Percentiles rank a stretch among this genome's conserved stretches.
Conservation (phyloP, 2,797 vertebrate genomes). For the Aselliscus stoliczkanus region DNA sequence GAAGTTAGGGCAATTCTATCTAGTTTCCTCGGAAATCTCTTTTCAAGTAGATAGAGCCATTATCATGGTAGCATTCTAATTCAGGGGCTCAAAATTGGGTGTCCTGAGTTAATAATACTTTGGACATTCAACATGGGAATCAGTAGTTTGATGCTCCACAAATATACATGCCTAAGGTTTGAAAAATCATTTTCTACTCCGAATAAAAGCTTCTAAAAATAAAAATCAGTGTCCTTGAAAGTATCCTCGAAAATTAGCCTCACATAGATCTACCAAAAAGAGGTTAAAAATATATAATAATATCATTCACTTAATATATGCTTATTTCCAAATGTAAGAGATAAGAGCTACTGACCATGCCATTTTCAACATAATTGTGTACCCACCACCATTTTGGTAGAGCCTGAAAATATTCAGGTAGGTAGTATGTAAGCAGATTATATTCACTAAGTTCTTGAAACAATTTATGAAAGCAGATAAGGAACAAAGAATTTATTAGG, state of each 20-base stretch:
- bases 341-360: neutral
- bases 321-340: neutral
- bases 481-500: neutral
- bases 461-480: neutral
- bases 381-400: neutral
- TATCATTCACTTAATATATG: neutral
- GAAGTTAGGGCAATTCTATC: neutral
- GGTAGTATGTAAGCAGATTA: neutral
- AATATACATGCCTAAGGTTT: neutral
- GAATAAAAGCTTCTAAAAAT: neutral
- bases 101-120: neutral
- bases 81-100: neutral
- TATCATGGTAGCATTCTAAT: neutral
- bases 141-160: neutral
- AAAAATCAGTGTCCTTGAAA: neutral
- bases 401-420: neutral
- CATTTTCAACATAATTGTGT: neutral
- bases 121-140: neutral
- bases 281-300: neutral
- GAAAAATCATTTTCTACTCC: neutral
- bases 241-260: neutral
- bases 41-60: neutral
- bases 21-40: neutral
- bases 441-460: neutral
- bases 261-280: neutral